Evolutionary conservation across 2,888 invertebrate genomes (phyloP).

Genomic region (Drymonia ruficornis): DNA sequence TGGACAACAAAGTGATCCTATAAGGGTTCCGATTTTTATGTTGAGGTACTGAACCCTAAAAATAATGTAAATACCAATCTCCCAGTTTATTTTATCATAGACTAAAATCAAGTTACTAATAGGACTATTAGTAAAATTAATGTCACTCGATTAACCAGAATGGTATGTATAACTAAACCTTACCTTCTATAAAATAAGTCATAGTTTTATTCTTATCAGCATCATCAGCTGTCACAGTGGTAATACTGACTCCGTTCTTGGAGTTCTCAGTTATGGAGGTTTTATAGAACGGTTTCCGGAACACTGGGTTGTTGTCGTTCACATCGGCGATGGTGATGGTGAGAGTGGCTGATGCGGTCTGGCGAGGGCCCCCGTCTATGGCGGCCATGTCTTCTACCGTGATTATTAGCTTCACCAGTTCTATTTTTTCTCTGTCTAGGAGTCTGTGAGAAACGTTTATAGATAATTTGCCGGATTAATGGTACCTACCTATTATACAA

Average conservation of each 20-base stretch:
- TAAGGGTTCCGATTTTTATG: too few species aligned
- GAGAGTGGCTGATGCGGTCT: constrained; percentile 90
- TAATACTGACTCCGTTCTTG: constrained; percentile 91
- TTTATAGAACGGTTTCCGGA: constrained; percentile 91
- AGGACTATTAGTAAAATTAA: too few species aligned
- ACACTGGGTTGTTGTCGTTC: constrained; percentile 95
- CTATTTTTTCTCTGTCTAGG: constrained; percentile 93
- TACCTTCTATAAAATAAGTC: constrained; percentile 90
- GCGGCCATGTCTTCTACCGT: constrained; percentile 94
- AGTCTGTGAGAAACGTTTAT: constrained; percentile 61
- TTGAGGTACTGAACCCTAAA: too few species aligned
- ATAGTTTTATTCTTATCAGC: constrained; percentile 94
- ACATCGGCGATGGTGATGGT: constrained; percentile 92
- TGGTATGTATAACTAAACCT: constrained; percentile 13
- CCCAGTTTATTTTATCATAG: too few species aligned
- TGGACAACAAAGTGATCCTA: too few species aligned
- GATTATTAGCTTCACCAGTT: constrained; percentile 90
- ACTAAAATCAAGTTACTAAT: too few species aligned
- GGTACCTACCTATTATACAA: background rate
- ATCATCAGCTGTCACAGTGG: constrained; percentile 93
- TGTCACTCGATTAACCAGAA: background rate
- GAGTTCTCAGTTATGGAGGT: constrained; percentile 94
- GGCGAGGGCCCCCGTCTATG: constrained; percentile 86
- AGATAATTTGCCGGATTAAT: too few species aligned
- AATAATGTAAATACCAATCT: too few species aligned